Percentiles rank a stretch among this genome's conserved stretches.
Conservation (phyloP, 1,140 invertebrate species). For the Hycleus cichorii region DNA sequence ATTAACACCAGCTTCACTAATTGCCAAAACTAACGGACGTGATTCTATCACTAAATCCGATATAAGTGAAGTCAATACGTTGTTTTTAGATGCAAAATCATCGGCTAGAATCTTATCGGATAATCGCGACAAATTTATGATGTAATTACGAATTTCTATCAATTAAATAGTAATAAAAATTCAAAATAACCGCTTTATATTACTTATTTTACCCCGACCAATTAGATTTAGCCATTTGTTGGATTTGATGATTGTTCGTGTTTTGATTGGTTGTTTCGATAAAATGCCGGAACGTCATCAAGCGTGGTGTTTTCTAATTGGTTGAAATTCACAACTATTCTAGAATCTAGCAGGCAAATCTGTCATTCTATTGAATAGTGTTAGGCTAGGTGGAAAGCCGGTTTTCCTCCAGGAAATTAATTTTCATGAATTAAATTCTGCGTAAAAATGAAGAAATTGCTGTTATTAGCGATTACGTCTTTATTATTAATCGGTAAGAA, state of each 20-base stretch:
- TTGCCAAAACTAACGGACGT: conserved; percentile 85
- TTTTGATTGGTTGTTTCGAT: conserved; percentile 14
- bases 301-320: conserved; percentile 34
- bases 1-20: conserved; percentile 81
- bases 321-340: conserved; percentile 12
- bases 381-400: conserved; percentile 3
- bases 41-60: conserved; percentile 72
- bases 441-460: conserved; percentile 48
- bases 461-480: conserved; percentile 43
- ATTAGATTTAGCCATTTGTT: conserved; percentile 25
- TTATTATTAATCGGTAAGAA: conserved; percentile 48
- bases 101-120: conserved; percentile 88
- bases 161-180: background rate
- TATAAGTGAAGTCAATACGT: conserved; percentile 70
- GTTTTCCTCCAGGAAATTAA: background rate
- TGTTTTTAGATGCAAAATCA: conserved; percentile 95
- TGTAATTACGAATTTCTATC: conserved; percentile 43
- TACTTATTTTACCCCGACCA: conserved; percentile 1
- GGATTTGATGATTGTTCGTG: conserved; percentile 7
- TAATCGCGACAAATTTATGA: conserved; percentile 90
- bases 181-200: background rate
- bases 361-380: conserved; percentile 6
- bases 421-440: background rate
- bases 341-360: background rate
- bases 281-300: conserved; percentile 9